Evolutionary conservation across 2,797 vertebrate genomes (phyloP).

Genomic region (Otus scops): DNA sequence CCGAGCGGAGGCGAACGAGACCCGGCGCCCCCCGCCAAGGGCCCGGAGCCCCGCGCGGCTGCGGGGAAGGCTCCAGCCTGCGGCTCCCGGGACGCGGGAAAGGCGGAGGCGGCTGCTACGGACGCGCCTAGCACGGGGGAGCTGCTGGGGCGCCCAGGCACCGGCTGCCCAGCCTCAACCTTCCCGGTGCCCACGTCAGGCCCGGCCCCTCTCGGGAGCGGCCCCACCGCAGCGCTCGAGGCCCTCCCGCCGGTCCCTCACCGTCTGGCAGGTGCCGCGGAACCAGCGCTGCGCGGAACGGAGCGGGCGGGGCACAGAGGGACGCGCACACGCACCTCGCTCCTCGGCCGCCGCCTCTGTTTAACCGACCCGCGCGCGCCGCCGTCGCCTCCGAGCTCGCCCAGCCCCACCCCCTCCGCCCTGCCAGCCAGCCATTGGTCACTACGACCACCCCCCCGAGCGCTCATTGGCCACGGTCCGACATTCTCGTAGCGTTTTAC

Average conservation of each 20-base stretch:
- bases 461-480: neutral
- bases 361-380: slow-evolving; percentile 39
- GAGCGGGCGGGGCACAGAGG: fast-evolving
- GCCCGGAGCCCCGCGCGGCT: neutral
- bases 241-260: neutral
- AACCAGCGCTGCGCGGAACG: neutral
- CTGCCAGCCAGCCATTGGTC: slow-evolving; percentile 46
- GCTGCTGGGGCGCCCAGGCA: too few species aligned
- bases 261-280: neutral
- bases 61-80: too few species aligned
- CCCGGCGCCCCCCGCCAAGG: neutral
- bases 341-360: neutral
- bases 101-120: too few species aligned
- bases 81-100: fast-evolving
- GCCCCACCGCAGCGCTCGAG: fast-evolving
- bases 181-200: too few species aligned
- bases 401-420: neutral
- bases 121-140: neutral
- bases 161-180: too few species aligned
- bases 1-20: neutral
- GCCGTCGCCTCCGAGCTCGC: neutral
- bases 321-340: fast-evolving
- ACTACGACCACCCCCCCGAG: neutral
- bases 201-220: neutral
- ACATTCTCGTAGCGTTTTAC: slow-evolving; percentile 61